Base-by-base conservation (phyloP, 2,113 vertebrate species). In the Pseudois nayaur region DNA sequence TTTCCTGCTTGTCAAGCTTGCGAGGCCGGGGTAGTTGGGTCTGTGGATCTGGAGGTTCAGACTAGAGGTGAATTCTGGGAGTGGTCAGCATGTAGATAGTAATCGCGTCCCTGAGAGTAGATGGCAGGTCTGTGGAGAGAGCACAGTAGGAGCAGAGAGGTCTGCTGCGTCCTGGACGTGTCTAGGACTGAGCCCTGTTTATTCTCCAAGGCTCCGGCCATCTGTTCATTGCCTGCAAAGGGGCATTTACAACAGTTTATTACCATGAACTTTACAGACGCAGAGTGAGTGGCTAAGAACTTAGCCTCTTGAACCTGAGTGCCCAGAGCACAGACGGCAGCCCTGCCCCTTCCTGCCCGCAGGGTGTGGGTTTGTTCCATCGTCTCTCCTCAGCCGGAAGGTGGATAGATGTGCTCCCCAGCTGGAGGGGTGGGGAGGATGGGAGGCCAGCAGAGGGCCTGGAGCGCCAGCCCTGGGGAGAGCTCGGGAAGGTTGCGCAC, bases 391-490 rank as follows among this genome's bases (percentile, higher is more conserved):
- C 16, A 4, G 14, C n/a, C 11, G 23, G 54, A 6, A 4, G 3
- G 13, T 25, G 55, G 45, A 13, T 54, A 12, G 31, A 54, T 3
- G 3, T 8, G 6, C 36, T 6, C 4, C 78, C 45, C 6, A 5
- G 54, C 36, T 10, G 11, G 7, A 43, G 31, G 48, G 2, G 11
- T n/a, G 79, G 21, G 15, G 71, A 13, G 33, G 27, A 1, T 1
- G 15, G 25, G 50, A 6, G 8, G 9, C 16, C 9, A 5, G 76
- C 43, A 9, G 7, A 52, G 45, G 52, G 29, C n/a, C 57, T 36
- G 25, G 5, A 31, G 67, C 1, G 2, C 0, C 0, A 9, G 29
- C 79, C 29, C 45, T 33, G 45, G 45, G 9, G 0, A 74, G 1
- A 11, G 67, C 21, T 48, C 7, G 0, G 31, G 8, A 19, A 23